These are phyloP conservation scores for Dunckerocampus dactyliophorus DNA, from an alignment of 2,113 vertebrate species.

Conservation along the genomic window DNA sequence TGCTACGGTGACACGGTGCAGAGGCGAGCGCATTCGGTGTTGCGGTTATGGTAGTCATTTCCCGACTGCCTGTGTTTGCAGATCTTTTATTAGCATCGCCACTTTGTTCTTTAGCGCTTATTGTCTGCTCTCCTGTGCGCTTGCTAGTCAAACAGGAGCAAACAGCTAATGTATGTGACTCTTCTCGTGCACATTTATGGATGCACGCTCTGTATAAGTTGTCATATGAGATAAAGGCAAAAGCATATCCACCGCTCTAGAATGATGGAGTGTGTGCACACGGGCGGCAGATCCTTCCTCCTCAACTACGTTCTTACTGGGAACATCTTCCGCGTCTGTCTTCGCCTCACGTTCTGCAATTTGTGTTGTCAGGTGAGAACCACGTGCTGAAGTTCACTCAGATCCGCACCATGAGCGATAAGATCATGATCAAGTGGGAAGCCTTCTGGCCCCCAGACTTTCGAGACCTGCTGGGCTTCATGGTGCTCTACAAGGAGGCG, in stretches of 20 bases:
- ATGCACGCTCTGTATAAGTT: no score
- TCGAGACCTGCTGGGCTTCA: conserved; percentile 94
- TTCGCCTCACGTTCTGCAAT: background rate
- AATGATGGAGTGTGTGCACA: background rate
- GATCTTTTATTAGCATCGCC: conserved; percentile 22
- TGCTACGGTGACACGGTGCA: conserved; percentile 8
- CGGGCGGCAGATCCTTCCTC: background rate
- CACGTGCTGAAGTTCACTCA: conserved; percentile 82
- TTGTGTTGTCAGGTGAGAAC: conserved; percentile 80
- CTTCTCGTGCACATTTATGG: background rate
- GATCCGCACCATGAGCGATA: conserved; percentile 80
- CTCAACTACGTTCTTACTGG: background rate
- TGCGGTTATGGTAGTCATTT: conserved; percentile 44
- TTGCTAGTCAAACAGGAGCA: no score
- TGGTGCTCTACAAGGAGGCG: conserved; percentile 98
- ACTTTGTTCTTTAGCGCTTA: background rate
- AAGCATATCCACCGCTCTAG: no score
- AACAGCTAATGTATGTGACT: no score
- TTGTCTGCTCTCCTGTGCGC: no score
- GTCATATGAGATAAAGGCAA: no score
- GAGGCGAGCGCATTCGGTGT: conserved; percentile 13
- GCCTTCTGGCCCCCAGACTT: conserved; percentile 93
- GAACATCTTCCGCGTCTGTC: background rate
- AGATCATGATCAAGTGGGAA: conserved; percentile 91
- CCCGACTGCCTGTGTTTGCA: conserved; percentile 27